Conservation (phyloP, 2,113 vertebrate species). For the Apteryx owenii region DNA sequence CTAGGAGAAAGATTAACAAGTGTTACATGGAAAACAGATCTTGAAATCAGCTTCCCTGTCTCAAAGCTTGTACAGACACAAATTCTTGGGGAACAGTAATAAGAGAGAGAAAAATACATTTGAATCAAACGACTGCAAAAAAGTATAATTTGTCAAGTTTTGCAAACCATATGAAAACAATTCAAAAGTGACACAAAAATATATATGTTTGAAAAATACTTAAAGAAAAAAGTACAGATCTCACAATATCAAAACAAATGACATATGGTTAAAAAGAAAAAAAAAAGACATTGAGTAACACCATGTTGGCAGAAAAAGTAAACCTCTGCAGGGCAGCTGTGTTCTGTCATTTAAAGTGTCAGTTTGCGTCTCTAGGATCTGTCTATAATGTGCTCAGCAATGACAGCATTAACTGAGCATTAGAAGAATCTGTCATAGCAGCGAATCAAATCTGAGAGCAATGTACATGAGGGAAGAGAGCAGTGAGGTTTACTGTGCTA, state of each 20-base stretch:
- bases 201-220: slow-evolving; percentile 66
- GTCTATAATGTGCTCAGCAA: slow-evolving; percentile 5
- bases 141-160: slow-evolving; percentile 66
- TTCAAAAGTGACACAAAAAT: slow-evolving; percentile 69
- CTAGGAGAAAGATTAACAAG: slow-evolving; percentile 9
- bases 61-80: background rate
- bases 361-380: slow-evolving; percentile 55
- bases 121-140: slow-evolving; percentile 26
- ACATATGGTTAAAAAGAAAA: slow-evolving; percentile 45
- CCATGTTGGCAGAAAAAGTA: slow-evolving; percentile 55
- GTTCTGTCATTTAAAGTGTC: slow-evolving; percentile 65
- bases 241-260: slow-evolving; percentile 62
- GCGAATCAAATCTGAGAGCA: slow-evolving; percentile 45
- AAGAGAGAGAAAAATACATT: slow-evolving; percentile 51
- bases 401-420: slow-evolving; percentile 30
- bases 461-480: background rate
- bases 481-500: slow-evolving; percentile 14
- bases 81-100: background rate
- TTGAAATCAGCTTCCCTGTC: slow-evolving; percentile 11
- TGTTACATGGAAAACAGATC: background rate
- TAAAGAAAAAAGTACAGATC: slow-evolving; percentile 58
- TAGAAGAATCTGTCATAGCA: slow-evolving; percentile 55
- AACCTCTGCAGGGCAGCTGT: slow-evolving; percentile 60
- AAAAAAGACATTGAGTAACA: slow-evolving; percentile 45
- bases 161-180: slow-evolving; percentile 63